These are phyloP conservation scores for Dorcus hopei DNA, from an alignment of 2,888 invertebrate species.

Conservation along the genomic window DNA sequence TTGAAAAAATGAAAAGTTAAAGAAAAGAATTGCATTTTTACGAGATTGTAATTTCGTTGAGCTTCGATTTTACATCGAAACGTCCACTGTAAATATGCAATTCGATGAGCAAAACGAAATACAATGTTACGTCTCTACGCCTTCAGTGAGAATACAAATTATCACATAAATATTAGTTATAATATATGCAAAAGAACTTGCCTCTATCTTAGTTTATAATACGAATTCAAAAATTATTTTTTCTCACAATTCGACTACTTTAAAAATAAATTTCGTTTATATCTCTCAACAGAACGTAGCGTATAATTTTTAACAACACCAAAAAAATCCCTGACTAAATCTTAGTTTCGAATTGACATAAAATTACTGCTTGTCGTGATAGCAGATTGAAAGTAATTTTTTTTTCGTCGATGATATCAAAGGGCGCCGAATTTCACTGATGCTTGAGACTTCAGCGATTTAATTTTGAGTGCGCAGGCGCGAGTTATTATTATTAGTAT, in stretches of 20 bases:
- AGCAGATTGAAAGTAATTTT: constrained; percentile 9
- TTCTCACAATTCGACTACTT: constrained; percentile 18
- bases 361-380: constrained; percentile 25
- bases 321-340: constrained; percentile 37
- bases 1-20: too few relatives aligned
- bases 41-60: too few relatives aligned
- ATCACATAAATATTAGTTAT: neutral
- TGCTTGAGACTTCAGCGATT: too few relatives aligned
- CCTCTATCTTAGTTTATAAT: constrained; percentile 19
- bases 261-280: constrained; percentile 17
- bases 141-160: neutral
- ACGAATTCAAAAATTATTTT: constrained; percentile 21
- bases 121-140: too few relatives aligned
- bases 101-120: too few relatives aligned
- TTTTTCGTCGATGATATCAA: neutral
- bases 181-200: neutral
- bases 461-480: too few relatives aligned
- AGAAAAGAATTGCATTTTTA: too few relatives aligned
- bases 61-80: too few relatives aligned
- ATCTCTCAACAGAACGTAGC: neutral
- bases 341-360: constrained; percentile 38
- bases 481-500: neutral
- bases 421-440: too few relatives aligned
- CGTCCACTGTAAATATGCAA: too few relatives aligned
- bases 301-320: constrained; percentile 14